A percentile compares a stretch with the other conserved stretches of the same genome.
phyloP scores from a whole-genome alignment of 2,113 vertebrate species.

The Halichoeres trimaculatus region DNA sequence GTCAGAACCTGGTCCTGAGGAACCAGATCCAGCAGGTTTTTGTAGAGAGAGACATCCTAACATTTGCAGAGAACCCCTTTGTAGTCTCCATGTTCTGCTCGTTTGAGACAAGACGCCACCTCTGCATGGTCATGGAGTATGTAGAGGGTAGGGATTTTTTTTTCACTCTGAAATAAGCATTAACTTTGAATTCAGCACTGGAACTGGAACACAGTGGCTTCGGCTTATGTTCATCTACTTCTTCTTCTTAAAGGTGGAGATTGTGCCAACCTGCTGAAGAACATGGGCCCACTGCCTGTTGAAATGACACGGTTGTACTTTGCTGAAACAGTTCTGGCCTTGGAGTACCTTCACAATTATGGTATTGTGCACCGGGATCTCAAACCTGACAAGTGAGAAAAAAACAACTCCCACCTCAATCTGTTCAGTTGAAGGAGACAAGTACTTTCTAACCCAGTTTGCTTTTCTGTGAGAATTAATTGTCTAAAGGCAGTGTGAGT shows the following conservation, averaged over 20 bases:
- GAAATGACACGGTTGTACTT: conserved; percentile 98
- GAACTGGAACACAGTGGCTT: not conserved
- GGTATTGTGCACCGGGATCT: conserved; percentile 97
- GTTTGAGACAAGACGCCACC: conserved; percentile 94
- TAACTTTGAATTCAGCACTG: too few species aligned
- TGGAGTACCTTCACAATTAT: conserved; percentile 97
- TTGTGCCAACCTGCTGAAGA: conserved; percentile 94
- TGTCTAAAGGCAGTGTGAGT: not conserved
- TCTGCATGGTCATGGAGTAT: conserved; percentile 99
- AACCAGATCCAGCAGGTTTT: conserved; percentile 99
- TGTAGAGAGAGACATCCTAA: conserved; percentile 97
- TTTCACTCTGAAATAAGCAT: too few species aligned
- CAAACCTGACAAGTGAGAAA: conserved; percentile 97
- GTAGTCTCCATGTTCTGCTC: conserved; percentile 99
- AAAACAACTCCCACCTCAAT: not conserved
- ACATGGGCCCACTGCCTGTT: conserved; percentile 96
- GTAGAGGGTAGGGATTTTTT: conserved; percentile 89
- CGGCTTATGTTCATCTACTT: too few species aligned
- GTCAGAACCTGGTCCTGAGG: conserved; percentile 95
- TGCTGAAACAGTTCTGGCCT: conserved; percentile 93
- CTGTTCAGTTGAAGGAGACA: conserved; percentile 6
- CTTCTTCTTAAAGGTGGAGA: conserved; percentile 87
- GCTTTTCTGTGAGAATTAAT: not conserved
- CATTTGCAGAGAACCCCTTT: conserved; percentile 97
- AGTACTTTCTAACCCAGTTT: not conserved